Base-by-base conservation (phyloP, 2,797 vertebrate species). In the Molossus alvarezi region DNA sequence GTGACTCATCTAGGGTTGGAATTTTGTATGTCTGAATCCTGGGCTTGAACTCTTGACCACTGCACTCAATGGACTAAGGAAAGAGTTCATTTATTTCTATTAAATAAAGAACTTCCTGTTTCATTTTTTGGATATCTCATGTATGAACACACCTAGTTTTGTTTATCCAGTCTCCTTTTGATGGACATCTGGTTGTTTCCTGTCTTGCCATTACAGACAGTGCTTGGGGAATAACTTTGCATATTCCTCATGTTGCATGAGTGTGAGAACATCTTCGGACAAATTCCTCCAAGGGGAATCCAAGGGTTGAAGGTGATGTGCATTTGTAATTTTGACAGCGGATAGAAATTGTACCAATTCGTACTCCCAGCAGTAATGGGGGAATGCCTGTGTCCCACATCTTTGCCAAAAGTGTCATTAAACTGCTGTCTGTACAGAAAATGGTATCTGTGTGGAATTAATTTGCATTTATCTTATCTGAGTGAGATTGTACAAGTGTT, bases 401-500 rank as follows among this genome's bases (percentile, higher is more conserved):
- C 13, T 60, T 67, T 64, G 17, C 69, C 37, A 18, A 23, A 60
- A 72, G 25, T 41, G 9, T 48, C 33, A 73, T 17, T 45, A 20
- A 94, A 58, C 37, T 81, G 55, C 12, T 53, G 1, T 75, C 64
- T 37, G 18, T 23, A 58, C 20, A 41, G 71, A 87, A 41, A 9
- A 58, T 10, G 27, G 41, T 23, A 6, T 67, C 72, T 76, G 37
- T 69, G 76, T 80, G 73, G 83, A 65, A 64, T 55, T 64, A 51
- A 21, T 88, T 92, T 77, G 73, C 18, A 14, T 41, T 76, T 53
- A 18, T n/a, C 53, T 87, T 94, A 73, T 62, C 83, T 60, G 67
- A 45, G 41, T 33, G 81, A 6, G 13, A 48, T 6, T 48, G 27
- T 25, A 4, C 45, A 27, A 9, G 27, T n/a, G 64, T 81, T 90